Percentiles rank a stretch among this genome's conserved stretches.
These are phyloP conservation scores for Drosophila mimetica DNA, from an alignment of 2,888 invertebrate genomes.

Conservation along the genomic window DNA sequence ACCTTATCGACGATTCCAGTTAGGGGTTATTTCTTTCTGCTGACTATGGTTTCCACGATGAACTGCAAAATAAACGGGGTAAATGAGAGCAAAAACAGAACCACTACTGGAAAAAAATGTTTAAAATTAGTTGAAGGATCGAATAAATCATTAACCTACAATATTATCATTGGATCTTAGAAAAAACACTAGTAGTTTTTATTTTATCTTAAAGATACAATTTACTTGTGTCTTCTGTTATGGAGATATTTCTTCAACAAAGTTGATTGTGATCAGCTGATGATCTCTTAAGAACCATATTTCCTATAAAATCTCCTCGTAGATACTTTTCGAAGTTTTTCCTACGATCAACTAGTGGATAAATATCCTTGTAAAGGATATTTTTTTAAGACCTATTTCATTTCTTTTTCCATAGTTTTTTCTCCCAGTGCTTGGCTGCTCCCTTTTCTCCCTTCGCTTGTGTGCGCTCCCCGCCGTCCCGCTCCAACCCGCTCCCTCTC, in stretches of 20 bases:
- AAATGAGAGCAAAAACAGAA: constrained; percentile 32
- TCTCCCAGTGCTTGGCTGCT: constrained; percentile 20
- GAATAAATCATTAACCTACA: too few species aligned
- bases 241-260: too few species aligned
- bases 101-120: not conserved
- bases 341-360: not conserved
- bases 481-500: constrained; percentile 16
- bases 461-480: not conserved
- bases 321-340: too few species aligned
- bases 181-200: too few species aligned
- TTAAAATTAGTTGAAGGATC: too few species aligned
- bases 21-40: constrained; percentile 32
- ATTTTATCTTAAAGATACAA: too few species aligned
- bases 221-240: too few species aligned
- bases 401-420: not conserved
- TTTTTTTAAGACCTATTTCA: not conserved
- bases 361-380: not conserved
- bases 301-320: too few species aligned
- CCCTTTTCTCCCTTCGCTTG: constrained; percentile 42
- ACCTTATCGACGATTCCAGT: constrained; percentile 16
- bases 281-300: too few species aligned
- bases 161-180: too few species aligned
- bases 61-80: constrained; percentile 59
- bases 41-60: constrained; percentile 48
- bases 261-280: too few species aligned